Base-by-base conservation (phyloP, 1,140 invertebrate species). In the Pseudomyrmex pallidus region DNA sequence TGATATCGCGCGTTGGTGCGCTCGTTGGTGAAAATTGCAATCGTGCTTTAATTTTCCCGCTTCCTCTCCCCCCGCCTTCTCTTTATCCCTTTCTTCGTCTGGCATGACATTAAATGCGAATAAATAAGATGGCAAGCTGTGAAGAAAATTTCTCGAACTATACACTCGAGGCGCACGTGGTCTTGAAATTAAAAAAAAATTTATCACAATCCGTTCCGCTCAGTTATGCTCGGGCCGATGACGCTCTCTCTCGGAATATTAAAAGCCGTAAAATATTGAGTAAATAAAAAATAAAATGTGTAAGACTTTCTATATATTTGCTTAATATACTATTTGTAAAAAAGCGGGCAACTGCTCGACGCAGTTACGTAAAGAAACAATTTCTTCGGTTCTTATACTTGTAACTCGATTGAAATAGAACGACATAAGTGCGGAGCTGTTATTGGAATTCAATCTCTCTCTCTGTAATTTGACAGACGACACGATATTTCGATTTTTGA, bases 1-100 rank as follows among this genome's bases (percentile, higher is more conserved):
- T 73, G 84, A 83, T 67, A 48, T 62, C 56, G 62, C 57, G 13
- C 48, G 54, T 25, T 25, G 2, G 35, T 56, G 61, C 12, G n/a
- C 56, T 56, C n/a, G 70, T 77, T 62, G 54, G 54, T 67, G 50
- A 82, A 86, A 86, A 86, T 86, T 86, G 84, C 83, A 86, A 82
- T 80, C 13, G 74, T 64, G 70, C 57, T 54, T 85, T 87, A 72
- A 87, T 87, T 62, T 80, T n/a, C 82, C 50, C 73, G 64, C 64
- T 35, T 35, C 70, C 76, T 70, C 22, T 76, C 13, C 15, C 13
- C 15, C 9, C 1, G 2, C 17, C 44, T 44, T 62, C 35, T 83
- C 35, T 83, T 46, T 4, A 8, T 44, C 48, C 17, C 15, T 8
- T 15, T 13, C 74, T n/a, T 56, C 76, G 66, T 15, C 15, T 22